Evolutionary conservation across 2,888 invertebrate species (phyloP), one percentile per base, ranked within the genome.

Genomic region (Brachylomia viminalis): DNA sequence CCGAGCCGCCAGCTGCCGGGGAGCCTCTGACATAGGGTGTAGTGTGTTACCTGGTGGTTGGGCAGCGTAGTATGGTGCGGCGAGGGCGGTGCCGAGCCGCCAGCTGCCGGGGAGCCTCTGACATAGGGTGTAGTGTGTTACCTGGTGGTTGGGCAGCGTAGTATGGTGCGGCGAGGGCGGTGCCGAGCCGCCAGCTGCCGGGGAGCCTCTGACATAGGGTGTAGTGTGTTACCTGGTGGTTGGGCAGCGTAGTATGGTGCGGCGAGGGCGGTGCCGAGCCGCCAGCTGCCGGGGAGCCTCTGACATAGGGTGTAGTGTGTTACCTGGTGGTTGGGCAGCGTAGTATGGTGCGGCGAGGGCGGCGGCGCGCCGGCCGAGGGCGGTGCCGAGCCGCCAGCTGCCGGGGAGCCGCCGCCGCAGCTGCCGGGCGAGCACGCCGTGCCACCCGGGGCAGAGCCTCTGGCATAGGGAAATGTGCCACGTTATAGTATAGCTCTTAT

Each of bases 341-440:
- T 73, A 59, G 42, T 67, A 83, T 84, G 89, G 85, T 84, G 83
- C 72, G 95, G 94, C 82, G 95, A 93, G 88, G 94, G 90, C 67
- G 94, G 94, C 83, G 93, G 93, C 83, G 95, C 93, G 88, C 95
- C 96, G 88, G 95, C 95, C 49, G 95, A 95, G 80, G 94, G 92
- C 72, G 95, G 95, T 86, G 95, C 95, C 49, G 96, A 94, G 83
- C 92, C 94, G 70, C 93, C 93, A 66, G 95, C 91, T 79, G 96
- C 94, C 59, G 97, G 96, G 75, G 97, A 97, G 59, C 94, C 96
- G 83, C 91, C 95, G 88, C 95, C 96, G 93, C 95, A 95, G 92
- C 95, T 95, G 91, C 93, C 96, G 75, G 96, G 96, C 84, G 96
- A 96, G 87, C 95, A 93, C 78, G 88, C 93, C 82, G 91, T 90